Evolutionary conservation across 1,140 invertebrate species (phyloP).

Genomic region (Ruditapes philippinarum): DNA sequence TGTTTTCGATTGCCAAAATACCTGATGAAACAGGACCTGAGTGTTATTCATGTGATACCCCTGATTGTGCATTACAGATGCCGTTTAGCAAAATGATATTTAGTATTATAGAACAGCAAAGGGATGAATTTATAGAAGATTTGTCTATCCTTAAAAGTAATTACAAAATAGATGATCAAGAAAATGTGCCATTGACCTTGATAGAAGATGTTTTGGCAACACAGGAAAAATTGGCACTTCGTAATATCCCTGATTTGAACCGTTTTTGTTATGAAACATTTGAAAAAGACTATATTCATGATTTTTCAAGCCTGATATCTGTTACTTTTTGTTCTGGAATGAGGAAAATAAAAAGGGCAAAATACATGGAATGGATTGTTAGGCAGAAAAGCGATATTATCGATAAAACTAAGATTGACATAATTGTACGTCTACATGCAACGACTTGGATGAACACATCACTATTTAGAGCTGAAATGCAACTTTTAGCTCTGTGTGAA

Average conservation of each 20-base stretch:
- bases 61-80: slow-evolving; percentile 5
- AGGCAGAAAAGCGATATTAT: background rate
- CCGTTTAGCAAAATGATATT: slow-evolving; percentile 41
- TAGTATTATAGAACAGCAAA: slow-evolving; percentile 21
- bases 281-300: slow-evolving; percentile 41
- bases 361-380: background rate
- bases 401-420: background rate
- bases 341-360: background rate
- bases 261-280: background rate
- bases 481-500: background rate
- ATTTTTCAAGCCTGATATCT: slow-evolving; percentile 39
- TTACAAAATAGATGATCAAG: background rate
- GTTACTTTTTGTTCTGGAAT: background rate
- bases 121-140: slow-evolving; percentile 11
- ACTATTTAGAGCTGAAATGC: slow-evolving; percentile 1
- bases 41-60: slow-evolving; percentile 33
- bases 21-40: slow-evolving; percentile 41
- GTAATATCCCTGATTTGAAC: slow-evolving; percentile 12
- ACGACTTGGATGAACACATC: background rate
- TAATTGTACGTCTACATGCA: slow-evolving; percentile 4
- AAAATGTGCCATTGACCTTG: background rate
- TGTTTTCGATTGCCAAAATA: slow-evolving; percentile 27
- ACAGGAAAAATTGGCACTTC: background rate
- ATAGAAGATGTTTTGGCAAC: background rate
- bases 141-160: background rate